Base-by-base conservation (phyloP, 35 echinoderm and acorn worm genomes). In the Apostichopus parvimensis region DNA sequence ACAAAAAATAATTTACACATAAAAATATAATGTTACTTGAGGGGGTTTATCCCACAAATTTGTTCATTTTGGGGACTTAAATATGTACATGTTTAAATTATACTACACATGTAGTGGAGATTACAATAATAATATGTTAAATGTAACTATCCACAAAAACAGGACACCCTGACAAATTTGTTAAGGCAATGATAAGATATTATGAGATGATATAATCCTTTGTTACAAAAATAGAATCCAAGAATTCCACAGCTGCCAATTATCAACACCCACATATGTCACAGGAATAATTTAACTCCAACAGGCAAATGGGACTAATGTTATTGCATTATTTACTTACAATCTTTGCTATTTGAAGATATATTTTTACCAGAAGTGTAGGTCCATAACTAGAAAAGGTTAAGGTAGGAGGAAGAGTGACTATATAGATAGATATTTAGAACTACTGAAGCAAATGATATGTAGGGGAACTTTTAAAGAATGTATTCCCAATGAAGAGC, bases 171-270 rank as follows among this genome's bases (percentile, higher is more conserved):
- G 45, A 54, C 55, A 45, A n/a, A 54, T n/a, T 55, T 82, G 55
- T 54, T 82, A 82, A 82, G 79, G 79, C 79, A 82, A 54, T 82
- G 79, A 82, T 55, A 34, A 54, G 55, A 6, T 53, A 53, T 55
- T 15, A 53, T 53, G 79, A 82, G 34, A 82, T 82, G n/a, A 82
- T 56, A 82, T 82, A 82, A 53, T 45, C 7, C 24, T 82, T 10
- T 82, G 79, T 82, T 82, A 82, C 52, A 82, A 82, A 82, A 82
- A 82, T 82, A 82, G 79, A 82, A 55, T 82, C 34, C 45, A 56
- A 34, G 26, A 82, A 45, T 13, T 12, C 55, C 45, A 12, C 79
- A 82, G 79, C 79, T 82, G 79, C 79, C 45, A 10, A 54, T 56
- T 55, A 45, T 53, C 6, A 82, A 82, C 45, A 55, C 79, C 55